Conservation (phyloP, 1,140 invertebrate species). For the Drosophila tani region DNA sequence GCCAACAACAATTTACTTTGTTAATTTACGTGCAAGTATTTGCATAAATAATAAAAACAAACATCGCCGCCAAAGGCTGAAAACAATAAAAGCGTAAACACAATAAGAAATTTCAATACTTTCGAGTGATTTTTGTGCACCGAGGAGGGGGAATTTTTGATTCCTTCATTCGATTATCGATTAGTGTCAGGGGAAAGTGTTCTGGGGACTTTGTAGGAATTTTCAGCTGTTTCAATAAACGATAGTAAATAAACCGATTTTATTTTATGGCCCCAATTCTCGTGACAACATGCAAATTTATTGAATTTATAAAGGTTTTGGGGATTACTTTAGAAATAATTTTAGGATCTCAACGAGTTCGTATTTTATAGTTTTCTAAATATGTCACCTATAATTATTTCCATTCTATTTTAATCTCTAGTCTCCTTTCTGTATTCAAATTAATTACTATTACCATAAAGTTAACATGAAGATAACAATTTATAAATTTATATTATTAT, state of each 20-base stretch:
- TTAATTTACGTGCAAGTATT: slow-evolving; percentile 75
- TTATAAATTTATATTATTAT: too few species aligned
- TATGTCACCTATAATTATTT: too few species aligned
- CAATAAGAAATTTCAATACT: slow-evolving; percentile 16
- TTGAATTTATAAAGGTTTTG: too few species aligned
- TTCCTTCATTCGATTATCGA: slow-evolving; percentile 2
- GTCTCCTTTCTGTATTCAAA: too few species aligned
- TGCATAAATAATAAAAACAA: slow-evolving; percentile 67
- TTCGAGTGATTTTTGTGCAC: slow-evolving; percentile 2
- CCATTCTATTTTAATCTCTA: too few species aligned
- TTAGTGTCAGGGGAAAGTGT: slow-evolving; percentile 1
- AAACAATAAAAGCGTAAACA: slow-evolving; percentile 22
- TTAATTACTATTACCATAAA: too few species aligned
- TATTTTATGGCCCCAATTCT: background rate
- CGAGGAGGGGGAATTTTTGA: background rate
- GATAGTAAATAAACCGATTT: background rate
- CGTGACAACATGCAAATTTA: background rate
- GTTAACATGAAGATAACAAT: too few species aligned
- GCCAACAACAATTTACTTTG: slow-evolving; percentile 74
- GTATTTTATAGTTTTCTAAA: too few species aligned
- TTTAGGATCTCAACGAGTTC: too few species aligned
- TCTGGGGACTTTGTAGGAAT: background rate
- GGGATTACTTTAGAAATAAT: too few species aligned
- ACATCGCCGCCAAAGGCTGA: slow-evolving; percentile 2
- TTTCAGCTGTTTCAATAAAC: slow-evolving; percentile 13